Conservation (phyloP, 2,113 vertebrate genomes). For the Percopsis transmontana region DNA sequence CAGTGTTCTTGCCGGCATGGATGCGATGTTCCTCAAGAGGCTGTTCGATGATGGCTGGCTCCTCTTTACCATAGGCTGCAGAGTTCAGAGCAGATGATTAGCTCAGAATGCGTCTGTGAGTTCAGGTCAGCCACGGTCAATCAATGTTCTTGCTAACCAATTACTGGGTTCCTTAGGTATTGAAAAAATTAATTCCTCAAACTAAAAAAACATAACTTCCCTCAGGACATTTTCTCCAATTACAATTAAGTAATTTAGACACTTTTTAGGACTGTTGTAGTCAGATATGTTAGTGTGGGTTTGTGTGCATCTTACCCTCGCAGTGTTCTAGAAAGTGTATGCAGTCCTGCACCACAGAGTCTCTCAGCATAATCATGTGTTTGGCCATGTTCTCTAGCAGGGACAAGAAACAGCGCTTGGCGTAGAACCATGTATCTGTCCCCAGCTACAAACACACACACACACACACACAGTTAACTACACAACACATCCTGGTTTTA, state of each 20-base stretch:
- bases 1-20: conserved; percentile 90
- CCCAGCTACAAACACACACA: conserved; percentile 74
- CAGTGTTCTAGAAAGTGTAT: conserved; percentile 94
- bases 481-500: background rate
- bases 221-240: no score
- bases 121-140: background rate
- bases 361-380: conserved; percentile 88
- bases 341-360: conserved; percentile 87
- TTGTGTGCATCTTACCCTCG: conserved; percentile 77
- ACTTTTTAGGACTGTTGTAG: conserved; percentile 4
- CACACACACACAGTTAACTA: background rate
- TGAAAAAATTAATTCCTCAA: no score
- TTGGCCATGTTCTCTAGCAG: conserved; percentile 97
- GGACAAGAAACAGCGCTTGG: conserved; percentile 94
- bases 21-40: conserved; percentile 88
- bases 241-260: no score
- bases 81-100: background rate
- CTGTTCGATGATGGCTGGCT: conserved; percentile 89
- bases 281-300: conserved; percentile 7
- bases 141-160: no score
- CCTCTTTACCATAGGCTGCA: conserved; percentile 83
- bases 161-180: no score
- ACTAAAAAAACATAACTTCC: no score
- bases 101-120: no score
- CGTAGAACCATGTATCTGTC: conserved; percentile 97